Evolutionary conservation across 2,113 vertebrate species (phyloP).

Genomic region (Rhinolophus sinicus): DNA sequence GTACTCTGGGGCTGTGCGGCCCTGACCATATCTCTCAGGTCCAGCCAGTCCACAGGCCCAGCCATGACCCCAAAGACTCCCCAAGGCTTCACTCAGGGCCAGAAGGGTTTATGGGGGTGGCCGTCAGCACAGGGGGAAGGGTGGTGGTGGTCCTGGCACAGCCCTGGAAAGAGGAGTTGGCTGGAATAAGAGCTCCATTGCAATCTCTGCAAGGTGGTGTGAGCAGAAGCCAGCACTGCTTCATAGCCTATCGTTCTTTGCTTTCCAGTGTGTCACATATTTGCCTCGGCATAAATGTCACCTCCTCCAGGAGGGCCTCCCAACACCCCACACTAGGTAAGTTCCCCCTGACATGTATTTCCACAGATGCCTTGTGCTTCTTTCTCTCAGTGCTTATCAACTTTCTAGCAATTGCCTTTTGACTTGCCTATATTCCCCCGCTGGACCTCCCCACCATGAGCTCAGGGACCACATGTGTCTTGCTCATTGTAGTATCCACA

Average conservation of each 20-base stretch:
- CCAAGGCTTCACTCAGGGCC: not conserved
- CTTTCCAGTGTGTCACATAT: not conserved
- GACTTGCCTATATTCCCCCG: not conserved
- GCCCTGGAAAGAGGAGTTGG: not conserved
- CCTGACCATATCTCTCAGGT: not conserved
- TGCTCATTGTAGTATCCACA: not conserved
- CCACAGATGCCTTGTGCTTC: not conserved
- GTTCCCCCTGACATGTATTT: not conserved
- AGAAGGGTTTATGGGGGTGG: not conserved
- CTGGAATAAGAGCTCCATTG: not conserved
- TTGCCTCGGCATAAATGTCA: not conserved
- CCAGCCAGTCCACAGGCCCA: too few relatives aligned
- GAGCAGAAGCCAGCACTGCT: not conserved
- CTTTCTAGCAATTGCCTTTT: not conserved
- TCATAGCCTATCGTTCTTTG: not conserved
- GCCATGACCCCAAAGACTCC: not conserved
- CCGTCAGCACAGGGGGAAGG: too few relatives aligned
- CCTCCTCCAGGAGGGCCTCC: not conserved
- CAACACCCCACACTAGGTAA: not conserved
- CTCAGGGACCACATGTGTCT: not conserved
- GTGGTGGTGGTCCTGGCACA: not conserved
- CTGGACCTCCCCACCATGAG: not conserved
- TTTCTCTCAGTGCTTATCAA: not conserved
- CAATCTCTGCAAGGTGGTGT: not conserved
- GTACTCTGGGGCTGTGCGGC: fast-evolving